phyloP scores from a whole-genome alignment of 1,140 invertebrate species.

The Glomeris maerens region DNA sequence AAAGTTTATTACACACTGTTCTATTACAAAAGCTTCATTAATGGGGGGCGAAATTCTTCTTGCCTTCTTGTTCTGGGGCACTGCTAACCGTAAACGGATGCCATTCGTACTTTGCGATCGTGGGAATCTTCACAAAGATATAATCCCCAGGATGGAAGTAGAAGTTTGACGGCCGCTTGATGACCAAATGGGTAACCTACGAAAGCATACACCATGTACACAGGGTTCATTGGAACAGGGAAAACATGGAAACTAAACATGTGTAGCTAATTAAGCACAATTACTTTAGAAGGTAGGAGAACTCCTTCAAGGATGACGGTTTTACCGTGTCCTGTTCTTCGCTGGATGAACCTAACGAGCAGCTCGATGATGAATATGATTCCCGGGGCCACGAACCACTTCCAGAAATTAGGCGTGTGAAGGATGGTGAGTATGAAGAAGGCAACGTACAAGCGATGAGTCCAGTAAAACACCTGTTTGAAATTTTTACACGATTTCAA shows the following conservation, averaged over 20 bases:
- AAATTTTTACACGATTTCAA: slow-evolving; percentile 5
- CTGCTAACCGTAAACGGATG: slow-evolving; percentile 95
- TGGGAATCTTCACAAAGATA: slow-evolving; percentile 82
- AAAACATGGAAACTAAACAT: too few species aligned
- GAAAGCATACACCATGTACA: too few species aligned
- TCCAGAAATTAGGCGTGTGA: slow-evolving; percentile 89
- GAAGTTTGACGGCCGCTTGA: slow-evolving; percentile 69
- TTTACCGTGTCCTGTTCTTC: slow-evolving; percentile 33
- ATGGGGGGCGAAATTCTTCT: slow-evolving; percentile 6
- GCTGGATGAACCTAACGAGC: slow-evolving; percentile 40
- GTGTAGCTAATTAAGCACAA: too few species aligned
- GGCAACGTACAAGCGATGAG: slow-evolving; percentile 74
- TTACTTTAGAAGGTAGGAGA: slow-evolving; percentile 65
- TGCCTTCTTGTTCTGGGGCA: slow-evolving; percentile 82
- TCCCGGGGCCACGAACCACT: slow-evolving; percentile 79
- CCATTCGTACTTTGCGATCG: slow-evolving; percentile 86
- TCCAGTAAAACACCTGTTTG: slow-evolving; percentile 82
- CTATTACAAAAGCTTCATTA: neutral
- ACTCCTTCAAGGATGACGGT: slow-evolving; percentile 62
- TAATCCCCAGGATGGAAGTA: slow-evolving; percentile 87
- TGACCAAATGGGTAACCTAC: slow-evolving; percentile 42
- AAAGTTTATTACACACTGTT: slow-evolving; percentile 1
- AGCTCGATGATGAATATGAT: slow-evolving; percentile 65
- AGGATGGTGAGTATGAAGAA: slow-evolving; percentile 75
- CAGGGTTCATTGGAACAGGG: too few species aligned